These are phyloP conservation scores for Lasioglossum figueresi DNA, from an alignment of 2,888 invertebrate species.

Conservation along the genomic window DNA sequence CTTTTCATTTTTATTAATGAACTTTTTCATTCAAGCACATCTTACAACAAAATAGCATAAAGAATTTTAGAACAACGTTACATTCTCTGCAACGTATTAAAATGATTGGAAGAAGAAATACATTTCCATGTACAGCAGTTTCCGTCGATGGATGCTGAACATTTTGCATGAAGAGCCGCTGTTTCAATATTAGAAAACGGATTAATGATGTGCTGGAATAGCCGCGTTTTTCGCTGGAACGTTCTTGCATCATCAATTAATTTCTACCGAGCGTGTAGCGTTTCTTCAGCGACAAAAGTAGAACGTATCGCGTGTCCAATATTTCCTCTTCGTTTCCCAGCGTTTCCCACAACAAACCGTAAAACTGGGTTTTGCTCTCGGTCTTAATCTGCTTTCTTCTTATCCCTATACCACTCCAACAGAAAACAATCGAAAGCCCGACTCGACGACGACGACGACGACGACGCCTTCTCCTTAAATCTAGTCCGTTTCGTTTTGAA, in stretches of 20 bases:
- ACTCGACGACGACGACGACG: slow-evolving; percentile 19
- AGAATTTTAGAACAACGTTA: too few species aligned
- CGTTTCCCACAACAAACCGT: slow-evolving; percentile 36
- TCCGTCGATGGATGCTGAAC: too few species aligned
- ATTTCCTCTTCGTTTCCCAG: background rate
- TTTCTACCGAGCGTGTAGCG: background rate
- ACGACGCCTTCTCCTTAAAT: slow-evolving; percentile 16
- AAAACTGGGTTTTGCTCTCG: slow-evolving; percentile 37
- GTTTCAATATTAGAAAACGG: background rate
- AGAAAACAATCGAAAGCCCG: slow-evolving; percentile 25
- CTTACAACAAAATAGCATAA: too few species aligned
- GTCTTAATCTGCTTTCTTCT: slow-evolving; percentile 48
- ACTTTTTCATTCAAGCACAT: too few species aligned
- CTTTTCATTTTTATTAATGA: too few species aligned
- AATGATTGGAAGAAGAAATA: too few species aligned
- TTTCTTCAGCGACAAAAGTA: background rate
- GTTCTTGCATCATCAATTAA: background rate
- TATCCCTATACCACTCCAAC: slow-evolving; percentile 37
- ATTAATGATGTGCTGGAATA: background rate
- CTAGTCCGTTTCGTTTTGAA: slow-evolving; percentile 39
- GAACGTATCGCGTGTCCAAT: background rate
- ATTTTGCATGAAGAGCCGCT: background rate
- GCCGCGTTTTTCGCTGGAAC: background rate
- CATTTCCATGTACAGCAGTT: background rate
- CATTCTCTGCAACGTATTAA: too few species aligned